Percentiles rank a stretch among this genome's conserved stretches.
Evolutionary conservation across 2,888 invertebrate genomes (phyloP).

Genomic region (Allygus modestus): DNA sequence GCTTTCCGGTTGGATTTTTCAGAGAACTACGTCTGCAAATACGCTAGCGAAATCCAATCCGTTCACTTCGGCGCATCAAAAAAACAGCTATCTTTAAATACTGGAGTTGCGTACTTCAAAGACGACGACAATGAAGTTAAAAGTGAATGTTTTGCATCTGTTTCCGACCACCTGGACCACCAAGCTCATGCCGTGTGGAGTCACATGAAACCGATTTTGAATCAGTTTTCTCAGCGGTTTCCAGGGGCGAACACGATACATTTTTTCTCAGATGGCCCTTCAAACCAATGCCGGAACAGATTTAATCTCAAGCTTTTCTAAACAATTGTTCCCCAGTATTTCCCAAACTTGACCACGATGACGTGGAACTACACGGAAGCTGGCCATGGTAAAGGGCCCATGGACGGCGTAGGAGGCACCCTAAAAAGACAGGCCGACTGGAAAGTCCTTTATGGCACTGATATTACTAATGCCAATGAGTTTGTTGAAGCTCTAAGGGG

Average conservation of each 20-base stretch:
- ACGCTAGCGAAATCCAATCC: too few relatives aligned
- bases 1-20: slow-evolving; percentile 8
- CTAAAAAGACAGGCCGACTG: slow-evolving; percentile 30
- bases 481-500: neutral
- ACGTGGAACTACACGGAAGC: slow-evolving; percentile 35
- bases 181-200: slow-evolving; percentile 8
- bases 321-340: neutral
- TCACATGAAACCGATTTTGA: neutral
- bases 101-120: too few relatives aligned
- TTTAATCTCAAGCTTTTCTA: neutral
- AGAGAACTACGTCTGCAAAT: slow-evolving; percentile 20
- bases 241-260: neutral
- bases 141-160: slow-evolving; percentile 9
- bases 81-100: too few relatives aligned
- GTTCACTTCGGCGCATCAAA: slow-evolving; percentile 39
- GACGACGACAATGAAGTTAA: too few relatives aligned
- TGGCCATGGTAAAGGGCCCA: slow-evolving; percentile 33
- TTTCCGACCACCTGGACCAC: slow-evolving; percentile 40
- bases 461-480: too few relatives aligned
- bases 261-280: slow-evolving; percentile 11
- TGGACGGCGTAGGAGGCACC: slow-evolving; percentile 16
- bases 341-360: neutral
- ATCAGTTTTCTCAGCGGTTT: neutral
- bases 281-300: neutral
- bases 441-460: too few relatives aligned